Conservation (phyloP, 2,888 invertebrate genomes). For the Leptopterna dolabrata region DNA sequence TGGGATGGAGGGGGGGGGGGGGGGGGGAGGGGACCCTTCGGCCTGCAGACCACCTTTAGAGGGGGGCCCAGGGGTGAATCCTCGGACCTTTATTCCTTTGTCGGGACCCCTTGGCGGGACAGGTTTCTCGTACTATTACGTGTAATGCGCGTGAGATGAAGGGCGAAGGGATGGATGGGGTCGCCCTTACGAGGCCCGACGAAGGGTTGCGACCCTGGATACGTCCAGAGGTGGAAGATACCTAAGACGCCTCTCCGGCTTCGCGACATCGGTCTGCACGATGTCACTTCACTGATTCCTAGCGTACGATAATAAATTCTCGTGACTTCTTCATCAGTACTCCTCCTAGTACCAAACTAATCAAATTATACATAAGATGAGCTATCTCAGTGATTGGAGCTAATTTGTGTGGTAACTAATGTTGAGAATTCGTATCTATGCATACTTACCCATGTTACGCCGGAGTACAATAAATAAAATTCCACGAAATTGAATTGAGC, state of each 20-base stretch:
- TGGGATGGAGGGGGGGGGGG: constrained; percentile 7
- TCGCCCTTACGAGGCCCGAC: constrained; percentile 10
- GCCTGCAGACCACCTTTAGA: not conserved
- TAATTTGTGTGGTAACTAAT: no score
- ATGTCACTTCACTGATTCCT: not conserved
- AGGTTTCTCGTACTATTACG: not conserved
- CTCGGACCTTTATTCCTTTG: not conserved
- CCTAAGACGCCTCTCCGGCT: not conserved
- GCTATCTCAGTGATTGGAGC: no score
- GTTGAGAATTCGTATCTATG: no score
- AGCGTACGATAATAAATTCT: no score
- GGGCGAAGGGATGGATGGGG: not conserved
- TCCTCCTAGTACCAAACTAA: no score
- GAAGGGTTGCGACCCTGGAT: no score
- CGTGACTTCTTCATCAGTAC: no score
- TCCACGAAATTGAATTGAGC: no score
- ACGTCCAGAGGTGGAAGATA: no score
- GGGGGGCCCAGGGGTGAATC: constrained; percentile 4
- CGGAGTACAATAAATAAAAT: no score
- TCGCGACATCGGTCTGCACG: not conserved
- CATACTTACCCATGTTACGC: no score
- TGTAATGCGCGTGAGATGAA: not conserved
- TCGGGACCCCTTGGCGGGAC: not conserved
- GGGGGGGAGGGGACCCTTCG: not conserved
- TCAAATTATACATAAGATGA: no score